Evolutionary conservation across 2,888 invertebrate species (phyloP), one percentile per base, ranked within the genome.

Genomic region (Atrina japonica): DNA sequence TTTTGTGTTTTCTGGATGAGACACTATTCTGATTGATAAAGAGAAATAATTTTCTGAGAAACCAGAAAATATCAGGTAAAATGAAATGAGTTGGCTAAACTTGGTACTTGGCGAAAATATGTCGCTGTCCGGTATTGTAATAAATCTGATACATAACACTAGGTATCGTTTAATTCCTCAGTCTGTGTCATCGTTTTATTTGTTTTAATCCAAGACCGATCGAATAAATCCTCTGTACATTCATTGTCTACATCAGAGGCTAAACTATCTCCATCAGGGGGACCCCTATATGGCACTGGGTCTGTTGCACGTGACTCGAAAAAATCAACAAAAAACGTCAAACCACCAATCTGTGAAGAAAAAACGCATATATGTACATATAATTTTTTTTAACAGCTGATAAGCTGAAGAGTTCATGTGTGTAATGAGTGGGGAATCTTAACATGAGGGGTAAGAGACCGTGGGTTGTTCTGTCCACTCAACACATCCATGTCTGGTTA

Each of bases 271-370:
- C 58, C 64, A 45, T 65, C 50, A 16, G 45, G 52, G 7, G 43
- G 40, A 29, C 16, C 3, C 52, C 58, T 63, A 25, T 52, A 70
- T 14, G 70, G 64, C 6, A 70, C 59, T 14, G 70, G 70, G 16
- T 70, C 70, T 35, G 64, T 49, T 1, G 58, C 40, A 0, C 52
- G 58, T 5, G 70, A 58, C 49, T 70, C 70, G 45, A 70, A 70
- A 41, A 70, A 70, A 7, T 64, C 52, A 11, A 59, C 14, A 30
- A 70, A 64, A 27, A 61, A 45, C 21, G 59, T 11, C 5, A 29
- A 18, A 50, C 52, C 45, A 2, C 40, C 27, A 16, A 67, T 18
- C 67, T 56, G 25, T 14, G 18, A 29, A 9, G 18, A 50, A 18
- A 27, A 27, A 60, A 55, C 9, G 55, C 23, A 0, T 53, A 29